These are phyloP conservation scores for Venustaconcha ellipsiformis DNA, from an alignment of 1,140 invertebrate genomes.

Conservation along the genomic window DNA sequence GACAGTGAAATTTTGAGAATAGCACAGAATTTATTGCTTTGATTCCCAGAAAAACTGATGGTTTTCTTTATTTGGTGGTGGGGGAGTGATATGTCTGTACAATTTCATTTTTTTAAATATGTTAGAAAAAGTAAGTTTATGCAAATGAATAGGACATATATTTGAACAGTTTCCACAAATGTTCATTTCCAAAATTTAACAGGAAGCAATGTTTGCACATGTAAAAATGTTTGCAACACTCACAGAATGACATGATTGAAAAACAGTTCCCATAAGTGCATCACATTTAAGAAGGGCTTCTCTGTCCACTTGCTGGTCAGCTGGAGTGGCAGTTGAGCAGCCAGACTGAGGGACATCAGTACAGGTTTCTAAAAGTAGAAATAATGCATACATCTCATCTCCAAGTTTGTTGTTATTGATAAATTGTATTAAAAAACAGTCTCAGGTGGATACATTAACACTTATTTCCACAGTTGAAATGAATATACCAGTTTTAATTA, in stretches of 20 bases:
- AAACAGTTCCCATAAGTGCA: constrained; percentile 34
- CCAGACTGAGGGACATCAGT: constrained; percentile 42
- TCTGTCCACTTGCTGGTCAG: constrained; percentile 2
- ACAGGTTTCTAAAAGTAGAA: constrained; percentile 34
- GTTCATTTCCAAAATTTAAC: no score
- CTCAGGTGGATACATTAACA: neutral
- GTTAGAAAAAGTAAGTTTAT: no score
- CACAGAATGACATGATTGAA: constrained; percentile 50
- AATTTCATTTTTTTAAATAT: no score
- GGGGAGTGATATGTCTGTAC: no score
- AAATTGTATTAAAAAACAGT: neutral
- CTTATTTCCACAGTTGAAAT: neutral
- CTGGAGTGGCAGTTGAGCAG: constrained; percentile 27
- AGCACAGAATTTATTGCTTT: no score
- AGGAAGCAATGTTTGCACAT: neutral
- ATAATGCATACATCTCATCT: neutral
- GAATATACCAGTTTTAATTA: no score
- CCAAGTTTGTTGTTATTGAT: neutral
- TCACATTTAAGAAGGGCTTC: constrained; percentile 34
- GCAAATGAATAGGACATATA: no score
- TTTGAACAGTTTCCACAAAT: no score
- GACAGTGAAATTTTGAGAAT: no score
- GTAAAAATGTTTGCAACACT: constrained; percentile 14
- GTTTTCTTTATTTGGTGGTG: no score
- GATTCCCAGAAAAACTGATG: no score